phyloP scores from a whole-genome alignment of 2,888 invertebrate species.

The Leucania comma region DNA sequence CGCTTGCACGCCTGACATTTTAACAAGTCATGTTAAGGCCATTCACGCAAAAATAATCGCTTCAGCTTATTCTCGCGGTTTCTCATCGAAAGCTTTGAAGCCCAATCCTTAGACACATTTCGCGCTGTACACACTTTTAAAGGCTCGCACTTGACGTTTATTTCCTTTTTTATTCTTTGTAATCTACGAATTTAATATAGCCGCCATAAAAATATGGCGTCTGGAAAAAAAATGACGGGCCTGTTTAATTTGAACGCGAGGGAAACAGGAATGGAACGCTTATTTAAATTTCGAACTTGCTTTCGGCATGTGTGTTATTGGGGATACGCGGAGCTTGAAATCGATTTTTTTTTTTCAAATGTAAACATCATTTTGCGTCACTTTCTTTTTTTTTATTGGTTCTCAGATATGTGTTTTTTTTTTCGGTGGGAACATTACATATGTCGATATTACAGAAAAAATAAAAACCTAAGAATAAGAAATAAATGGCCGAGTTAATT shows the following conservation, averaged over 20 bases:
- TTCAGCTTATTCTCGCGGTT: constrained; percentile 18
- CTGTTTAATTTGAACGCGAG: constrained; percentile 79
- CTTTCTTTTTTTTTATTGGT: too few relatives aligned
- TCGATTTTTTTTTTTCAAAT: constrained; percentile 12
- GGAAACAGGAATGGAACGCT: constrained; percentile 70
- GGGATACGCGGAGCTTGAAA: constrained; percentile 6
- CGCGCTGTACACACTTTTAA: constrained; percentile 78
- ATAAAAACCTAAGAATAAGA: too few relatives aligned
- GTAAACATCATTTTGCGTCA: too few relatives aligned
- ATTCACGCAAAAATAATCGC: constrained; percentile 18
- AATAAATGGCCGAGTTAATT: too few relatives aligned
- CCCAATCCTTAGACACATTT: constrained; percentile 68
- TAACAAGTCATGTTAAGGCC: too few relatives aligned
- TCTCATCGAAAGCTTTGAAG: constrained; percentile 40
- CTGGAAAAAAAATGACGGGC: constrained; percentile 76
- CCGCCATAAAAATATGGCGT: constrained; percentile 81
- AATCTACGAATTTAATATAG: constrained; percentile 86
- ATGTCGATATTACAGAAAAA: too few relatives aligned
- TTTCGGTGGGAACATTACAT: too few relatives aligned
- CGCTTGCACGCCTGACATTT: too few relatives aligned
- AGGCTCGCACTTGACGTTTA: constrained; percentile 83
- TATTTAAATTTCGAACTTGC: constrained; percentile 80
- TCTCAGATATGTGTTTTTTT: too few relatives aligned
- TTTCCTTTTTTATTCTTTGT: constrained; percentile 85
- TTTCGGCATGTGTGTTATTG: constrained; percentile 55